Percentiles rank a stretch among this genome's conserved stretches.
These are phyloP conservation scores for Empis livida DNA, from an alignment of 2,888 invertebrate species.

Conservation along the genomic window DNA sequence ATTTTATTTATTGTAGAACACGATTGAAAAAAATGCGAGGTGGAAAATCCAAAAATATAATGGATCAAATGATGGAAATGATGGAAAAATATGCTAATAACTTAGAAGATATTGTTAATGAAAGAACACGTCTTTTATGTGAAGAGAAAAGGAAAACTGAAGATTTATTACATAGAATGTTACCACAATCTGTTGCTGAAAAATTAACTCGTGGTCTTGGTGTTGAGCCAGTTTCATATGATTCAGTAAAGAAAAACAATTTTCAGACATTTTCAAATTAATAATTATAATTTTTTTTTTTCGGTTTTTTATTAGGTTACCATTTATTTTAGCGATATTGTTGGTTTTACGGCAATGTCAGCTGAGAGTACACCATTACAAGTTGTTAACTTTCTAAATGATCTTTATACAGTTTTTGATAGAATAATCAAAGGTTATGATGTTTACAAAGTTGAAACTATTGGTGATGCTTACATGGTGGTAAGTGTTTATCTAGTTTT, in stretches of 20 bases:
- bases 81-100: constrained; percentile 95
- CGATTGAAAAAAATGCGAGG: constrained; percentile 85
- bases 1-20: constrained; percentile 21
- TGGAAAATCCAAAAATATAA: constrained; percentile 71
- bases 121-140: constrained; percentile 74
- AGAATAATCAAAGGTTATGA: constrained; percentile 92
- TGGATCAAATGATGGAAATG: constrained; percentile 98
- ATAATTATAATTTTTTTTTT: not conserved
- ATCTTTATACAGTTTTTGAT: constrained; percentile 94
- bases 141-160: constrained; percentile 92
- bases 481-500: no score
- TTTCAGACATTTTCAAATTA: not conserved
- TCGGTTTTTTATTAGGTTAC: constrained; percentile 39
- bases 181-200: constrained; percentile 86
- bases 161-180: constrained; percentile 84
- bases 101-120: constrained; percentile 85
- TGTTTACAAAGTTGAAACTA: constrained; percentile 96
- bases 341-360: constrained; percentile 91
- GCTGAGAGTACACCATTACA: constrained; percentile 86
- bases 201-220: constrained; percentile 77
- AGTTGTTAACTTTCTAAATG: constrained; percentile 94
- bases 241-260: constrained; percentile 50
- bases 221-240: constrained; percentile 86
- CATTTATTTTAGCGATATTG: constrained; percentile 95
- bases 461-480: constrained; percentile 60